Percentiles rank a stretch among this genome's conserved stretches.
Evolutionary conservation across 2,888 invertebrate genomes (phyloP).

Genomic region (Anarsia innoxiella): DNA sequence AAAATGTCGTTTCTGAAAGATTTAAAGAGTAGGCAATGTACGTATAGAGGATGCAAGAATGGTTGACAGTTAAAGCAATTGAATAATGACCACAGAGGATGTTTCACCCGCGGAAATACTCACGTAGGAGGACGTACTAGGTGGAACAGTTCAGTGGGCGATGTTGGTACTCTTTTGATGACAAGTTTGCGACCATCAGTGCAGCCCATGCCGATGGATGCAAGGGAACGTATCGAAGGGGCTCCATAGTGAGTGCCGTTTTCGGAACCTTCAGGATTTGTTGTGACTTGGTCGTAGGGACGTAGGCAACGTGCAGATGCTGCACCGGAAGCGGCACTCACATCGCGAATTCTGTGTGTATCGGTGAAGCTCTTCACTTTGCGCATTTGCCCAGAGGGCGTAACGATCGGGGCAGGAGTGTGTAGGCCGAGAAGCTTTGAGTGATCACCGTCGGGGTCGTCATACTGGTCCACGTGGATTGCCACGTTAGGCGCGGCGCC

Average conservation of each 20-base stretch:
- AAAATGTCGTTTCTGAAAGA: no score
- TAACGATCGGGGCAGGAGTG: conserved; percentile 45
- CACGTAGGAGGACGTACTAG: conserved; percentile 89
- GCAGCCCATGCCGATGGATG: conserved; percentile 91
- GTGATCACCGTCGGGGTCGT: conserved; percentile 52
- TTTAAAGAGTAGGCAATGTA: no score
- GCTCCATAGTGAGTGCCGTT: conserved; percentile 77
- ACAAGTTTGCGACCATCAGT: conserved; percentile 91
- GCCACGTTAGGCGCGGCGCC: conserved; percentile 61
- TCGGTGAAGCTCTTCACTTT: conserved; percentile 72
- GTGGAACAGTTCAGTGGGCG: conserved; percentile 89
- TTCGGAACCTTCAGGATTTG: conserved; percentile 76
- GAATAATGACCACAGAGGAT: conserved; percentile 64
- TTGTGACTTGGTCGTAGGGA: conserved; percentile 66
- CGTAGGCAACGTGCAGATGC: conserved; percentile 64
- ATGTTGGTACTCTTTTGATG: conserved; percentile 87
- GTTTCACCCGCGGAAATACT: conserved; percentile 68
- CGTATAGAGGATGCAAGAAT: conserved; percentile 20
- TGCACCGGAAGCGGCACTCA: conserved; percentile 59
- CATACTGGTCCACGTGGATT: conserved; percentile 61
- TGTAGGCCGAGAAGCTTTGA: conserved; percentile 56
- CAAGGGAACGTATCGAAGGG: conserved; percentile 84
- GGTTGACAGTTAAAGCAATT: conserved; percentile 49
- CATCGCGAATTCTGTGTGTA: conserved; percentile 65
- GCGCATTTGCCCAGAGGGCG: conserved; percentile 69